These are phyloP conservation scores for Oryzias melastigma DNA, from an alignment of 2,113 vertebrate genomes.

Conservation along the genomic window DNA sequence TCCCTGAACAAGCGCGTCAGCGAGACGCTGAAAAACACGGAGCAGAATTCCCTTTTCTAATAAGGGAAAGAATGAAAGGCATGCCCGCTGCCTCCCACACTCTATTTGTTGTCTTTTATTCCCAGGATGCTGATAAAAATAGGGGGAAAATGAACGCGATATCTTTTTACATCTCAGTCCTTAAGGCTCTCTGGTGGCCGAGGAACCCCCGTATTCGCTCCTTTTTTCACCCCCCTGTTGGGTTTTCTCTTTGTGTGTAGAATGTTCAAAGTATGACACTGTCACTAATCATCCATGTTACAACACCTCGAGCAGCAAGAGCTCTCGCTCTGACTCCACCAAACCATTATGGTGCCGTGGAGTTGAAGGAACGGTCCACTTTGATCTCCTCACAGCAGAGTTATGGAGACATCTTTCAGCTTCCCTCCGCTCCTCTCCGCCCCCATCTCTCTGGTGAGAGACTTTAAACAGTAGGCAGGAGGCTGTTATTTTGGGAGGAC, in stretches of 20 bases:
- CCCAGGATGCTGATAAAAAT: slow-evolving; percentile 74
- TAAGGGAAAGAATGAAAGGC: slow-evolving; percentile 71
- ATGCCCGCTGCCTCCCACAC: slow-evolving; percentile 70
- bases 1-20: slow-evolving; percentile 51
- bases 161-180: slow-evolving; percentile 78
- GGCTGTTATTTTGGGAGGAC: slow-evolving; percentile 80
- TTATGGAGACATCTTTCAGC: slow-evolving; percentile 69
- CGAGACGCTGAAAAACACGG: slow-evolving; percentile 52
- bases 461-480: slow-evolving; percentile 78
- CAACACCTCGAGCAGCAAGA: slow-evolving; percentile 63
- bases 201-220: slow-evolving; percentile 56
- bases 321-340: slow-evolving; percentile 67
- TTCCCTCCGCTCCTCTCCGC: slow-evolving; percentile 47
- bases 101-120: slow-evolving; percentile 82
- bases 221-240: slow-evolving; percentile 61
- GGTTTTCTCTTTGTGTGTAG: slow-evolving; percentile 71
- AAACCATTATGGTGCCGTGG: slow-evolving; percentile 62
- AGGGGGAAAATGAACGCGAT: slow-evolving; percentile 73
- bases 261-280: slow-evolving; percentile 72
- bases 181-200: slow-evolving; percentile 76
- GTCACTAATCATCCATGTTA: slow-evolving; percentile 77
- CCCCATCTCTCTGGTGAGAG: slow-evolving; percentile 70
- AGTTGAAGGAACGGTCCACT: slow-evolving; percentile 69
- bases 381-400: slow-evolving; percentile 77
- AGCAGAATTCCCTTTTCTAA: slow-evolving; percentile 57